Base-by-base conservation (phyloP, 2,797 vertebrate genomes). In the Forpus xanthops region DNA sequence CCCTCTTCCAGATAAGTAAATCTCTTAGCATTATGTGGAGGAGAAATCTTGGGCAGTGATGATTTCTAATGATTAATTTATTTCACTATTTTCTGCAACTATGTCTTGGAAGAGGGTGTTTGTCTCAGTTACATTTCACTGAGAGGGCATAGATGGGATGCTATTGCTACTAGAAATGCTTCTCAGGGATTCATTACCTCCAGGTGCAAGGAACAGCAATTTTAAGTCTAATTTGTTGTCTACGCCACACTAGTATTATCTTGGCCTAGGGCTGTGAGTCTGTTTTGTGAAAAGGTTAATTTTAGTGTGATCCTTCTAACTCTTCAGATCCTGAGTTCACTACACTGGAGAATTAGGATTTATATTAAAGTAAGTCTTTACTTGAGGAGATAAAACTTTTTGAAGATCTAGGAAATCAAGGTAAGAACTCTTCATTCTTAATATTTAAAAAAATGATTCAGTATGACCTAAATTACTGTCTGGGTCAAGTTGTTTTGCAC, bases 401-500 rank as follows among this genome's bases (percentile, higher is more conserved):
- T 78, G 37, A 72, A 9, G 17, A 64, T 30, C 33, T 53, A 41
- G 82, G 47, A 84, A 90, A 64, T 7, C 30, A 76, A 79, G 42
- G 28, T 47, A 74, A 85, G 33, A 90, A 35, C 6, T 56, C 20
- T 64, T 90, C 4, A 27, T 66, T 79, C 15, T 90, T 58, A 84
- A 70, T 47, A 4, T 53, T 88, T 83, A 37, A 87, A 87, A 74
- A 83, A 67, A 47, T 33, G 58, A 58, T 85, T 90, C 42, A 70
- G 4, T 64, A 68, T 42, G 39, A 90, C 75, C 35, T 74, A 73
- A 82, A 79, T 67, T 76, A 52, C 23, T 45, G 28, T 49, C 41
- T 74, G 33, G 64, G 52, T 89, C 87, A 95, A 90, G 44, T 76
- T 85, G 85, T 93, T 89, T 90, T 85, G 28, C 52, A 73, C 60